Evolutionary conservation across 2,888 invertebrate species (phyloP), one percentile per base, ranked within the genome.

Genomic region (Xanthostigma xanthostigma): DNA sequence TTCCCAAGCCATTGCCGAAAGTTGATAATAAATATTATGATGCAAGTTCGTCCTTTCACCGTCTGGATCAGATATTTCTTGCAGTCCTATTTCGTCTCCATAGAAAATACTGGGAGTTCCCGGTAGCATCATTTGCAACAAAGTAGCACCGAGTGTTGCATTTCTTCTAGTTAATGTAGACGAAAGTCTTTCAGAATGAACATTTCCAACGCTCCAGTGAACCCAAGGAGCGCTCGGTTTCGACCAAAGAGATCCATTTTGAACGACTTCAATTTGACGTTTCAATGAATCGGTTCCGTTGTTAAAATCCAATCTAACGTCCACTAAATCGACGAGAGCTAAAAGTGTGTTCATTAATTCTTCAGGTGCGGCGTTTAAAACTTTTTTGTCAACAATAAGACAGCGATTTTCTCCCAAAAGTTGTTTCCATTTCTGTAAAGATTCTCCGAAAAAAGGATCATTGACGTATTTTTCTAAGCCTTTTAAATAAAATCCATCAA

Each of bases 401-500:
- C 81, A 76, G 60, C 75, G 74, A 40, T 76, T 70, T 12, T 61
- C 60, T 0, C 82, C 84, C 27, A 84, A 62, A 9, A 81, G 67
- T 52, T 71, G 68, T 60, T 83, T 84, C 87, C 87, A 88, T 48
- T 75, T 64, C 50, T 74, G 72, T 14, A 89, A 60, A 38, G 75
- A 72, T 44, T 67, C 66, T 0, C 69, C 65, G 56, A 85, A 78
- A 57, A 75, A 68, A 0, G 67, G 62, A 56, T 84, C 78, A 39
- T 76, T 68, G 4, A 75, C 70, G 58, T 80, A 77, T 51, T 77
- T 65, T 59, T 86, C 83, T 17, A 90, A 64, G 9, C 84, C 85
- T 64, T 88, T 89, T 8, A 94, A 68, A 62, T 91, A 89, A 64
- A 95, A 90, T 0, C 94, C 95, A 65, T 93, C 88, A 3, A 93